Conservation (phyloP, 2,888 invertebrate genomes). For the Euplagia quadripunctaria region DNA sequence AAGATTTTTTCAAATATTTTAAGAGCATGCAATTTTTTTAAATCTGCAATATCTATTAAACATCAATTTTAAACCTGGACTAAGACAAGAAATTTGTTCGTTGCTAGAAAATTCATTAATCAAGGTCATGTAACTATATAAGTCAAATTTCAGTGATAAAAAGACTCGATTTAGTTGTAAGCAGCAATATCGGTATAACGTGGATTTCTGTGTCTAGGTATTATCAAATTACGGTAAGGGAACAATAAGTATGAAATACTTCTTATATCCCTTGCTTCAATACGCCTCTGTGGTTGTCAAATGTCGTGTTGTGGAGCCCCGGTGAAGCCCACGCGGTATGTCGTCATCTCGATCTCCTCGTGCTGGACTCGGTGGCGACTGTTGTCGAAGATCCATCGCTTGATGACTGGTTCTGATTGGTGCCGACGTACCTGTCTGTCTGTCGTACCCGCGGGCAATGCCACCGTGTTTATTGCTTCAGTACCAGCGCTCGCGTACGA, state of each 20-base stretch:
- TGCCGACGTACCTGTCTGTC: constrained; percentile 35
- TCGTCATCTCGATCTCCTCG: constrained; percentile 22
- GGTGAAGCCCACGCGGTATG: not conserved
- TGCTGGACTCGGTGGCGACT: constrained; percentile 47
- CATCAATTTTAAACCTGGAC: no score
- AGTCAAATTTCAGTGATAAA: not conserved
- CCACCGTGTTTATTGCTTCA: constrained; percentile 49
- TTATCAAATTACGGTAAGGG: constrained; percentile 20
- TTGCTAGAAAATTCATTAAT: not conserved
- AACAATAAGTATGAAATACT: constrained; percentile 16
- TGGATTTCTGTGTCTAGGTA: not conserved
- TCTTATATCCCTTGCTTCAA: not conserved
- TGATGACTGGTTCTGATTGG: constrained; percentile 54
- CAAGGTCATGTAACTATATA: not conserved
- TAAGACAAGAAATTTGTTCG: not conserved
- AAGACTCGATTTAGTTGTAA: constrained; percentile 2
- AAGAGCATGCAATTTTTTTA: no score
- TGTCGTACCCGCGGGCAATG: not conserved
- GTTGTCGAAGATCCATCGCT: constrained; percentile 71
- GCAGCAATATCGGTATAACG: not conserved
- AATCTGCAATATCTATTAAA: no score
- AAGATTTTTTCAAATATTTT: no score
- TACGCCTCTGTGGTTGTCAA: not conserved
- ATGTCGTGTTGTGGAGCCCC: not conserved
- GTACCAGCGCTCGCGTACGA: constrained; percentile 57